Conservation (phyloP, 30 jellyfish, hydroid and myxozoan genomes). For the Nemopilema nomurai region DNA sequence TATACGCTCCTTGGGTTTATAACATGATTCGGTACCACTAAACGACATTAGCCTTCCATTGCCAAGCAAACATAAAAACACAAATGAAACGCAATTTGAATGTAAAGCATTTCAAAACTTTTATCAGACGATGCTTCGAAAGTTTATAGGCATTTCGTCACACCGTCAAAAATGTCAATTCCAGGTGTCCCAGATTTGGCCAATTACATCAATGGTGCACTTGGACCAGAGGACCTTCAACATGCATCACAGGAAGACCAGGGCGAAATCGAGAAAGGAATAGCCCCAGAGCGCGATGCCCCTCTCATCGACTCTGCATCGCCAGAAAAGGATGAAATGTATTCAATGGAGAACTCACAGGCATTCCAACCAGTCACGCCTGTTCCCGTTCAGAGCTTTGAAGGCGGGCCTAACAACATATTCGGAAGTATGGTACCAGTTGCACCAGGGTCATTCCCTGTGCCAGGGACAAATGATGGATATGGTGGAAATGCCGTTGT, state of each 20-base stretch:
- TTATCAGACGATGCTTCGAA: too few species aligned
- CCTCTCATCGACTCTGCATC: constrained; percentile 43
- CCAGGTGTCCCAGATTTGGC: constrained; percentile 53
- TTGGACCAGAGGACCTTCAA: constrained; percentile 61
- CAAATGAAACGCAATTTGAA: too few species aligned
- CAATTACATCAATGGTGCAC: constrained; percentile 72
- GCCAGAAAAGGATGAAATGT: constrained; percentile 31
- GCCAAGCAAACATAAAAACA: too few species aligned
- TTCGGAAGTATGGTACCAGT: constrained; percentile 73
- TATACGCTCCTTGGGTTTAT: too few species aligned
- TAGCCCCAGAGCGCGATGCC: constrained; percentile 55
- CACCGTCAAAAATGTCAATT: too few species aligned
- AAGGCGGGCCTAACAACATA: constrained; percentile 14
- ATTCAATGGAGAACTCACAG: constrained; percentile 28
- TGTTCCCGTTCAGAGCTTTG: constrained; percentile 35
- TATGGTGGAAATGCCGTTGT: constrained; percentile 59
- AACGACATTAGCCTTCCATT: too few species aligned
- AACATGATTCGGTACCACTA: too few species aligned
- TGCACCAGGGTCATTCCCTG: constrained; percentile 61
- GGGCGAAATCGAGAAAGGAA: constrained; percentile 44
- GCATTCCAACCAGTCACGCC: constrained; percentile 57
- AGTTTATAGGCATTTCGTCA: too few species aligned
- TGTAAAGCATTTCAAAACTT: too few species aligned
- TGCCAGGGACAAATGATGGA: constrained; percentile 50
- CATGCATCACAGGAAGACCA: constrained; percentile 42